Base-by-base conservation (phyloP, 2,113 vertebrate genomes). In the Nipponia nippon region DNA sequence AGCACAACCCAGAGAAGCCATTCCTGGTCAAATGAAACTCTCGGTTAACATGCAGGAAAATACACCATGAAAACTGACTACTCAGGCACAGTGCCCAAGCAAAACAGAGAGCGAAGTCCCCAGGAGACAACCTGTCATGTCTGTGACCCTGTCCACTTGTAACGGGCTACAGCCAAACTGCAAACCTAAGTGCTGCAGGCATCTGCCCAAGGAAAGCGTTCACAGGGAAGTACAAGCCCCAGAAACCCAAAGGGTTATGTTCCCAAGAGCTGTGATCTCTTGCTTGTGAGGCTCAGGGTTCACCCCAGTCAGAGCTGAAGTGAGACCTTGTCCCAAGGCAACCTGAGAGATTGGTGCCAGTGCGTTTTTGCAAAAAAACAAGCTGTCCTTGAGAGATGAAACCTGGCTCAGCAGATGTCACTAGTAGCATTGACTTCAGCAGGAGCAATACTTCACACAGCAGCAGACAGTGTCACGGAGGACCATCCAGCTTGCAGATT, bases 341-440 rank as follows among this genome's bases (percentile, higher is more conserved):
- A 69, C 47, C 26, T 53, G 22, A 47, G 47, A 65, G 8, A 17
- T 1, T 61, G 25, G 8, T 61, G 23, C 3, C 26, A 12, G 66
- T 26, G 19, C 2, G 0, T 7, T 73, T 83, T 46, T 20, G 4
- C 3, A 11, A 26, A 52, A 46, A 52, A 26, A 6, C 11, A 25
- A 32, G 11, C 27, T 71, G 59, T 50, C 50, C 50, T 44, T 66
- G 59, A 81, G 59, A 70, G 63, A 62, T 27, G 71, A 83, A 88
- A 32, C 50, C 46, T 46, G 49, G 17, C n/a, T 90, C 62, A 25
- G 82, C n/a, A 77, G 85, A 62, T 38, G 49, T 15, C 58, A 47
- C 76, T 66, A 72, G 49, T 4, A 70, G 38, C 78, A 18, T 6
- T 58, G 50, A 42, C 49, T 83, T 83, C 73, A 80, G 55, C 44